Conservation (phyloP, 2,888 invertebrate genomes). For the Ecliptopera silaceata region DNA sequence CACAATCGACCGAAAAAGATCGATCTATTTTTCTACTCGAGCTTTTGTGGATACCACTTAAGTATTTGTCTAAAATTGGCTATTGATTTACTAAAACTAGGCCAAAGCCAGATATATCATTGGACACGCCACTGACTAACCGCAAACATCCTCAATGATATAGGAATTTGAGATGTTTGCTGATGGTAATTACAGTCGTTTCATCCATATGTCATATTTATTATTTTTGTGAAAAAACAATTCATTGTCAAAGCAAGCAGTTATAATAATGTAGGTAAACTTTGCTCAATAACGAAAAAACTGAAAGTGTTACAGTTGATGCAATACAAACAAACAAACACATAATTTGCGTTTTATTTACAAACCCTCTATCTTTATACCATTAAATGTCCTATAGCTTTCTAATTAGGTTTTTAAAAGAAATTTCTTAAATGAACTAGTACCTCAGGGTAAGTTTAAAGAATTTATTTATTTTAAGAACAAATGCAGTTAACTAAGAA, state of each 20-base stretch:
- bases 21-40: neutral
- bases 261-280: slow-evolving; percentile 83
- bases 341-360: slow-evolving; percentile 74
- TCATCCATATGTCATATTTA: neutral
- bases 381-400: too few relatives aligned
- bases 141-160: neutral
- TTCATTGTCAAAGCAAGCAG: slow-evolving; percentile 64
- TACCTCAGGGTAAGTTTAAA: too few relatives aligned
- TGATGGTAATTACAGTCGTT: neutral
- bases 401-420: too few relatives aligned
- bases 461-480: too few relatives aligned
- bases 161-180: neutral
- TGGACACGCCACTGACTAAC: neutral
- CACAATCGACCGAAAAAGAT: too few relatives aligned
- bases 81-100: neutral
- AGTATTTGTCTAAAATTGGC: neutral
- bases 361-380: too few relatives aligned
- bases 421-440: too few relatives aligned
- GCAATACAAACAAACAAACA: slow-evolving; percentile 82
- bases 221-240: slow-evolving; percentile 45
- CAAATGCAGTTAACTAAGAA: too few relatives aligned
- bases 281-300: slow-evolving; percentile 82
- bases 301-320: slow-evolving; percentile 83
- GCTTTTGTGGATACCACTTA: neutral
- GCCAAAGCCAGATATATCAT: neutral